A percentile compares a stretch with the other conserved stretches of the same genome.
Conservation (phyloP, 2,888 invertebrate species). For the Drosophila glabriapex region DNA sequence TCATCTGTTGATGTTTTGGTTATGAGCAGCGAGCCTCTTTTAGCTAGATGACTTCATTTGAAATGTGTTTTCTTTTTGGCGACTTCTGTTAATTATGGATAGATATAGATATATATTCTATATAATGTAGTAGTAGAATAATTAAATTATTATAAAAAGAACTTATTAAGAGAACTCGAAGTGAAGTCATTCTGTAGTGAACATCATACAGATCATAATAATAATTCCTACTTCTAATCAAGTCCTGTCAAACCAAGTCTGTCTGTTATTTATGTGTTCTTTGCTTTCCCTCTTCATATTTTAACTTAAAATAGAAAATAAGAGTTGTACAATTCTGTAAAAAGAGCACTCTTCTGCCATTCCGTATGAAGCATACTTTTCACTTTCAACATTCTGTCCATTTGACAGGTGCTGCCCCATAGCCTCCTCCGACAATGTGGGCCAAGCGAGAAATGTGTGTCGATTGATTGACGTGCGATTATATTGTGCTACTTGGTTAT, state of each 20-base stretch:
- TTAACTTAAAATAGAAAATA: neutral
- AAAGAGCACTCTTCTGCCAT: neutral
- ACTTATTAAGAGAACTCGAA: neutral
- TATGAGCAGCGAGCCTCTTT: constrained; percentile 33
- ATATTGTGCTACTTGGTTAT: constrained; percentile 41
- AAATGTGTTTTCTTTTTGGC: neutral
- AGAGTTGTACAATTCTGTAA: neutral
- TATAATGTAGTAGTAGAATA: neutral
- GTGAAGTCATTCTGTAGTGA: neutral
- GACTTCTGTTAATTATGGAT: neutral
- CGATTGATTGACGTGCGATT: constrained; percentile 38
- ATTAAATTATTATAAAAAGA: neutral
- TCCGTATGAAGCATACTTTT: neutral
- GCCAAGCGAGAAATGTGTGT: constrained; percentile 25
- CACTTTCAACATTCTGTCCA: constrained; percentile 4
- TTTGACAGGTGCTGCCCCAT: constrained; percentile 35
- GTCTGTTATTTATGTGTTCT: neutral
- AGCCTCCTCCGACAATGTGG: constrained; percentile 15
- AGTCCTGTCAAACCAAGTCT: neutral
- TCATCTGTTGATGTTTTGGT: constrained; percentile 54
- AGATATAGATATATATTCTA: neutral
- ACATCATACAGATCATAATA: neutral
- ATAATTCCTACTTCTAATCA: neutral
- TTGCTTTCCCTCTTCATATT: neutral
- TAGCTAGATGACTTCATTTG: constrained; percentile 46